Percentiles rank a stretch among this genome's conserved stretches.
These are phyloP conservation scores for Crocuta crocuta DNA, from an alignment of 2,113 vertebrate genomes.

Conservation along the genomic window DNA sequence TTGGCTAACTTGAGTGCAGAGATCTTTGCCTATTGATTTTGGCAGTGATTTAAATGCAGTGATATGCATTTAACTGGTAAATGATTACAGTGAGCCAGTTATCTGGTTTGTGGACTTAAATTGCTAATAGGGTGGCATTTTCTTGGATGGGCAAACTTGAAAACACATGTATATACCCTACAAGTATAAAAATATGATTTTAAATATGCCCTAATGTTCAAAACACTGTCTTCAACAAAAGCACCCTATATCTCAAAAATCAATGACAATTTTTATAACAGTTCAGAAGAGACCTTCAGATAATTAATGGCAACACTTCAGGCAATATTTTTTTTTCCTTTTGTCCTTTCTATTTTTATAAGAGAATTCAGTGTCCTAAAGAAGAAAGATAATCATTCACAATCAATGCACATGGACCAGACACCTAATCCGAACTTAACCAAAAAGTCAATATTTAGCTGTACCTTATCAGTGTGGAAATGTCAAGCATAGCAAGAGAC, in stretches of 20 bases:
- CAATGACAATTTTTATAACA: slow-evolving; percentile 63
- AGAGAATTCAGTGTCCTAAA: slow-evolving; percentile 58
- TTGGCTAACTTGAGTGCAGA: background rate
- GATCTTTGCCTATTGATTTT: slow-evolving; percentile 26
- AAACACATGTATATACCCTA: slow-evolving; percentile 32
- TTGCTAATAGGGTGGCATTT: slow-evolving; percentile 68
- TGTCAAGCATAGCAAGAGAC: slow-evolving; percentile 86
- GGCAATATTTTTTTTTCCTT: slow-evolving; percentile 51
- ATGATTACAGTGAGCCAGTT: slow-evolving; percentile 43
- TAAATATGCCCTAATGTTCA: slow-evolving; percentile 29
- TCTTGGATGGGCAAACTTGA: slow-evolving; percentile 52
- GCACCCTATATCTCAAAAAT: slow-evolving; percentile 48
- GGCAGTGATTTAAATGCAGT: background rate
- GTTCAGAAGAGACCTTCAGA: slow-evolving; percentile 46
- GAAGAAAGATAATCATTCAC: slow-evolving; percentile 83
- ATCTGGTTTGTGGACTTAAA: slow-evolving; percentile 10
- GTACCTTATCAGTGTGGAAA: slow-evolving; percentile 86
- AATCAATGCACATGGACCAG: slow-evolving; percentile 77
- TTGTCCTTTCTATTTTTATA: slow-evolving; percentile 25
- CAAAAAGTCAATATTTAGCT: slow-evolving; percentile 88
- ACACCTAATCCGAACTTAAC: slow-evolving; percentile 85
- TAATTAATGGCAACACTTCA: slow-evolving; percentile 61
- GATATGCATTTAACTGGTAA: slow-evolving; percentile 20
- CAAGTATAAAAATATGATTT: slow-evolving; percentile 55
- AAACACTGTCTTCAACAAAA: slow-evolving; percentile 50